Evolutionary conservation across 23 tunicate genomes (phyloP).

Genomic region (Phallusia fumigata): DNA sequence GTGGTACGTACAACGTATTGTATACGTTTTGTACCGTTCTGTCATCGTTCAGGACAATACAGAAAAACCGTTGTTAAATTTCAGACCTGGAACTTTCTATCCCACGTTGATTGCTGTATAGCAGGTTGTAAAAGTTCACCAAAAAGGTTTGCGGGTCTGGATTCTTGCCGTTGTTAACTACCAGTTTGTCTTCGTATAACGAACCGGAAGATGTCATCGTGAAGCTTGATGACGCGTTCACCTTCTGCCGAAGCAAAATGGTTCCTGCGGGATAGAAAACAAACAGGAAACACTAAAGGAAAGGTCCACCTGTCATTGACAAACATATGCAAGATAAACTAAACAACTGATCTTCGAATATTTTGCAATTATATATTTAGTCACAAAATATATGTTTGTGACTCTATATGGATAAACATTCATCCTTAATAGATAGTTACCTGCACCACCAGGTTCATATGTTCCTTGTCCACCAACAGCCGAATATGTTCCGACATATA

Average conservation of each 20-base stretch:
- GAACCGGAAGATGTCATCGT: conserved; percentile 8
- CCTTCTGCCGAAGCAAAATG: conserved; percentile 20
- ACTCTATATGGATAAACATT: neutral
- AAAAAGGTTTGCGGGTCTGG: neutral
- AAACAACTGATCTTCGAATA: no score
- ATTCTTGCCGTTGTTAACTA: conserved; percentile 15
- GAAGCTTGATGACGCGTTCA: conserved; percentile 1
- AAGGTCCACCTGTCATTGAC: no score
- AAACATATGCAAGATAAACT: no score
- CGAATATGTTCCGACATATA: neutral
- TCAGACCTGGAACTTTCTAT: conserved; percentile 14
- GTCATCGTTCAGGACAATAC: no score
- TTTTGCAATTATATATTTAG: no score
- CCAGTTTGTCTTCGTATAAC: conserved; percentile 18
- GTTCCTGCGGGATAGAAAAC: conserved; percentile 10
- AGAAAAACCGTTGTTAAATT: neutral
- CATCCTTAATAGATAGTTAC: neutral
- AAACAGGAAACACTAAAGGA: no score
- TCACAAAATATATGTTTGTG: no score
- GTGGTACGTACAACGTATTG: no score
- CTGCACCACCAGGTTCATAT: conserved; percentile 31
- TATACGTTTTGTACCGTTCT: no score
- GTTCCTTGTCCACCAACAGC: conserved; percentile 23
- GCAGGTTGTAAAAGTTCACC: conserved; percentile 18
- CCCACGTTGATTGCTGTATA: neutral